Base-by-base conservation (phyloP, 2,888 invertebrate species). In the Drosophila cognata region DNA sequence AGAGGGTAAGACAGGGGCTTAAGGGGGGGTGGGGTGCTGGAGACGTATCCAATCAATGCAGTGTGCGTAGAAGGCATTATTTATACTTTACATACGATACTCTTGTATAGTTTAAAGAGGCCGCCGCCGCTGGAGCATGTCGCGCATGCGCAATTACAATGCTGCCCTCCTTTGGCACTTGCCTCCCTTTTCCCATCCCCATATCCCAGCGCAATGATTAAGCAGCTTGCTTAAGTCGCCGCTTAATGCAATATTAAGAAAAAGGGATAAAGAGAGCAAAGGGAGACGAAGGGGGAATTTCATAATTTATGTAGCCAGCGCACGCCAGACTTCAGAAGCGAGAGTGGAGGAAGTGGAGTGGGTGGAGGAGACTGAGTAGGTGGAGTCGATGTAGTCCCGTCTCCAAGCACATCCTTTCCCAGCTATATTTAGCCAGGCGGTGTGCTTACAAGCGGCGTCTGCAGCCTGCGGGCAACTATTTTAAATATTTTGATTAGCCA, bases 401-500 rank as follows among this genome's bases (percentile, higher is more conserved):
- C 64, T 74, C 71, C 64, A 50, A 57, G 61, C 62, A 69, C 69
- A 69, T 79, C 79, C 70, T 70, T 55, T 48, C 21, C 43, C 51
- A 56, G 59, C 67, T 82, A 88, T 85, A 82, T 76, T 70, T 82
- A 81, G 74, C 51, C 62, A 46, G 38, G 43, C 51, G 35, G 43
- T 51, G 16, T 35, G 68, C 43, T 46, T 56, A 52, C 53, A 41
- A 56, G 56, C 41, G 56, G 56, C 41, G 57, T 57, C 57, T 57
- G n/a, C 43, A 56, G 75, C 79, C 81, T 76, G 79, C 48, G 74
- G 77, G 74, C 60, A 74, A 70, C 81, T 79, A 68, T 81, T 88
- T 85, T 85, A 77, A 85, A 88, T 85, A 85, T 85, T 85, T 85
- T 86, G 85, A 85, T 85, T 85, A 85, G 79, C 69, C 77, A 74